A percentile compares a stretch with the other conserved stretches of the same genome.
Evolutionary conservation across 2,888 invertebrate genomes (phyloP).

Genomic region (Hololepta plana): DNA sequence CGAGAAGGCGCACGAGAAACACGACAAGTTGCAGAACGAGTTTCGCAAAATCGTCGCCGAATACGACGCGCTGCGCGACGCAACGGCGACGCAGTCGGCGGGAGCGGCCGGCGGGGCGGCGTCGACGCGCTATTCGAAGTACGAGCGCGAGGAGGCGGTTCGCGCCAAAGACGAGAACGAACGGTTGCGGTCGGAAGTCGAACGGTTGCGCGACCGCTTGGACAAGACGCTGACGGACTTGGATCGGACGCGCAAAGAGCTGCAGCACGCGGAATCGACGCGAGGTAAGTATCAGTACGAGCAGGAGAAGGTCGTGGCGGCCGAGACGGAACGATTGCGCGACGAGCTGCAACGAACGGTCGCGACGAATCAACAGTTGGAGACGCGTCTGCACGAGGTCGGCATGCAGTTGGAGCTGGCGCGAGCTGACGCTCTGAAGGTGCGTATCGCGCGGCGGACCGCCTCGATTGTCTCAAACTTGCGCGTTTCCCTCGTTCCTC

Average conservation of each 20-base stretch:
- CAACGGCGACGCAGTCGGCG: conserved; percentile 41
- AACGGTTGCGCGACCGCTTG: conserved; percentile 58
- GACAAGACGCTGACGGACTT: conserved; percentile 68
- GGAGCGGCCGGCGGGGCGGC: no score
- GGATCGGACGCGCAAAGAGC: conserved; percentile 57
- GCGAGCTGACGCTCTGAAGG: conserved; percentile 59
- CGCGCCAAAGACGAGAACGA: conserved; percentile 59
- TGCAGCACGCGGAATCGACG: conserved; percentile 57
- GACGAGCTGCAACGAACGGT: conserved; percentile 52
- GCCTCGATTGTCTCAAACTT: no score
- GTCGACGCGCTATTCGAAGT: conserved; percentile 53
- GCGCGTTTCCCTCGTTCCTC: no score
- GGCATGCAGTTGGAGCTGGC: conserved; percentile 66
- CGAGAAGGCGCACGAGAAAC: conserved; percentile 82
- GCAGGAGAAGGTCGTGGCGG: conserved; percentile 41
- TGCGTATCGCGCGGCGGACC: no score
- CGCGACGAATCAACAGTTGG: conserved; percentile 46
- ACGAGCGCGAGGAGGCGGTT: conserved; percentile 44
- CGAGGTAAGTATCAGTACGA: conserved; percentile 66
- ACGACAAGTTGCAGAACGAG: conserved; percentile 69
- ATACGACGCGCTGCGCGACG: conserved; percentile 60
- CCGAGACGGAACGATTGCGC: conserved; percentile 54
- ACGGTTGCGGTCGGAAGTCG: conserved; percentile 61
- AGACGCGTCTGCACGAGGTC: conserved; percentile 59
- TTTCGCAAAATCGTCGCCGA: conserved; percentile 65